Evolutionary conservation across 2,888 invertebrate species (phyloP), one percentile per base, ranked within the genome.

Genomic region (Lasioglossum vierecki): DNA sequence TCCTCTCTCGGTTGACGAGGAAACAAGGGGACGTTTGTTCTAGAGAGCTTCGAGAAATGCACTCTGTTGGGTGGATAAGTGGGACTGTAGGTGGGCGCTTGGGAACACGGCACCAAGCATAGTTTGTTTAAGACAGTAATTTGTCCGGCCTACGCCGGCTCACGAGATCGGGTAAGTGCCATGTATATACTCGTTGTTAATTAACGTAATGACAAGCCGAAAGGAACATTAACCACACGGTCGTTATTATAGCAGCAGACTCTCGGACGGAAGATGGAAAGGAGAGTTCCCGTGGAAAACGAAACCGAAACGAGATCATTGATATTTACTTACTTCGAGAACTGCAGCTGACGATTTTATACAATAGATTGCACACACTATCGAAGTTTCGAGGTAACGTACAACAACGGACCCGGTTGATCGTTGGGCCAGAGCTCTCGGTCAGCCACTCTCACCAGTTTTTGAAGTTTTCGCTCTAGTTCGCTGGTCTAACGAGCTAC

Each of bases 401-500:
- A 8, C 30, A 18, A 8, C 18, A 18, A 5, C 66, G 66, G 66
- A 66, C 66, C 60, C 60, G 60, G 66, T 66, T 66, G 66, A 66
- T 35, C 66, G 30, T n/a, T 5, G 66, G 76, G 57, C 49, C 72
- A 30, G 71, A 44, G 80, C 70, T 86, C 77, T 60, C 80, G 83
- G 80, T 63, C 26, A 13, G 86, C 88, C 89, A 91, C 91, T 91
- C 91, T 91, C 91, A 84, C 91, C 89, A 87, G 88, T 92, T 92
- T 92, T 92, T 91, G 91, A 91, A 90, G 91, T 90, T 89, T 89
- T 88, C 90, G 92, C 89, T 91, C 91, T 89, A 91, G 84, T 91
- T 92, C 87, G 82, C 85, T 83, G 83, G 86, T 85, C 86, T 91
- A 90, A 91, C 88, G 92, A 92, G 90, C 84, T 79, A 88, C 85